A percentile compares a stretch with the other conserved stretches of the same genome.
Evolutionary conservation across 2,113 vertebrate genomes (phyloP).

Genomic region (Datnioides undecimradiatus): DNA sequence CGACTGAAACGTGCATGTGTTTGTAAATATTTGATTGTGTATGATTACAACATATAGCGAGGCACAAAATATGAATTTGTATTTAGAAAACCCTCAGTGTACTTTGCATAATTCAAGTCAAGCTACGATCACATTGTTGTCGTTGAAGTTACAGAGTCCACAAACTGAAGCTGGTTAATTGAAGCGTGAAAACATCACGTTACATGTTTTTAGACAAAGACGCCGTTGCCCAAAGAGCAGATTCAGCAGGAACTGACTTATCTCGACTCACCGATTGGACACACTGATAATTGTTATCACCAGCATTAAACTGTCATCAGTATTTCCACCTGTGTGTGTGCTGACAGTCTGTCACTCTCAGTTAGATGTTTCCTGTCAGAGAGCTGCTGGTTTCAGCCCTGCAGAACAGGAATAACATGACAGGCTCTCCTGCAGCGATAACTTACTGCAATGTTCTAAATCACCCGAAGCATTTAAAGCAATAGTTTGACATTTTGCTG

Average conservation of each 20-base stretch:
- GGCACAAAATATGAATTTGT: conserved; percentile 13
- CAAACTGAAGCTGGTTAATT: neutral
- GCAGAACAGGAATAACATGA: conserved; percentile 1
- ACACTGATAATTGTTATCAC: neutral
- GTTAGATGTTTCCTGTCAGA: neutral
- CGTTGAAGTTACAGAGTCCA: neutral
- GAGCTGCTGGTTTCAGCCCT: conserved; percentile 72
- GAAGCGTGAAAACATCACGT: neutral
- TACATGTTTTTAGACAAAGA: neutral
- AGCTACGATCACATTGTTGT: neutral
- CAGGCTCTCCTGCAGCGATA: neutral
- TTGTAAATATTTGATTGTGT: conserved; percentile 52
- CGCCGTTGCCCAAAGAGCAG: neutral
- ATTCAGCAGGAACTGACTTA: conserved; percentile 51
- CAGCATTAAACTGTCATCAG: no score
- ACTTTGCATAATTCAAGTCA: conserved; percentile 1
- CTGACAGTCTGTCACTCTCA: neutral
- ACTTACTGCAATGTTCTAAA: neutral
- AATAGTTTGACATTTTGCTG: no score
- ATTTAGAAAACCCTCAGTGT: conserved; percentile 16
- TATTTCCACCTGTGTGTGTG: no score
- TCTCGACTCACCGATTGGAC: neutral
- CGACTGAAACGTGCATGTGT: conserved; percentile 20
- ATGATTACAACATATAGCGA: conserved; percentile 20
- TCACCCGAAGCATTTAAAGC: neutral